Base-by-base conservation (phyloP, 2,888 invertebrate genomes). In the Anthophora plumipes region DNA sequence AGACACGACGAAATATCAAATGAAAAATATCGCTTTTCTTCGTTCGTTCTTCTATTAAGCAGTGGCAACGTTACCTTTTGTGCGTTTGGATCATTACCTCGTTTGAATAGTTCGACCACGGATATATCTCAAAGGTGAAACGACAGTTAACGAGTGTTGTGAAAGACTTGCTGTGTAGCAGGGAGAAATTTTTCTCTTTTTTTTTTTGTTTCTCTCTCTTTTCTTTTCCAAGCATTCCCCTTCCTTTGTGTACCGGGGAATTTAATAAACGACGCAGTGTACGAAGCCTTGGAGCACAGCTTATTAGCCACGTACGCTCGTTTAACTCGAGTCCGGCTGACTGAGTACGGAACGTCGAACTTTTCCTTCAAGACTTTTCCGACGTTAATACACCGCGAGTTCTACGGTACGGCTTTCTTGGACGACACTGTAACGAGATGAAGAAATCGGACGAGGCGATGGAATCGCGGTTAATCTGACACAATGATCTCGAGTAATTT, bases 291-390 rank as follows among this genome's bases (percentile, higher is more conserved):
- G n/a, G 48, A 22, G 71, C 37, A 43, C 71, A 39, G 80, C 81
- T 80, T 80, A 81, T 81, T 81, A 75, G 70, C 81, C 70, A 70
- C 80, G 80, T 74, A 80, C 59, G 59, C 63, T 64, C 68, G 79
- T 69, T 79, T 78, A 79, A 73, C 80, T 69, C 68, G 41, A 61
- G 59, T 61, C 80, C 60, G 31, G 59, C 20, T 54, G 60, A 48
- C 63, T 61, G 66, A 67, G 55, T 61, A 46, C 39, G 43, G 63
- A 80, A 67, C 67, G 67, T 25, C 74, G 12, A 75, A 80, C 48
- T 75, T 81, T 31, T 31, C 4, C 1, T 31, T 54, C 70, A 31
- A 70, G 70, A 70, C 64, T 79, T 78, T 76, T 48, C 50, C 39
- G 17, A 60, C 76, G 78, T 78, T 76, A 57, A 64, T 78, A 63